phyloP scores from a whole-genome alignment of 2,797 vertebrate species.

The Bufotes viridis region DNA sequence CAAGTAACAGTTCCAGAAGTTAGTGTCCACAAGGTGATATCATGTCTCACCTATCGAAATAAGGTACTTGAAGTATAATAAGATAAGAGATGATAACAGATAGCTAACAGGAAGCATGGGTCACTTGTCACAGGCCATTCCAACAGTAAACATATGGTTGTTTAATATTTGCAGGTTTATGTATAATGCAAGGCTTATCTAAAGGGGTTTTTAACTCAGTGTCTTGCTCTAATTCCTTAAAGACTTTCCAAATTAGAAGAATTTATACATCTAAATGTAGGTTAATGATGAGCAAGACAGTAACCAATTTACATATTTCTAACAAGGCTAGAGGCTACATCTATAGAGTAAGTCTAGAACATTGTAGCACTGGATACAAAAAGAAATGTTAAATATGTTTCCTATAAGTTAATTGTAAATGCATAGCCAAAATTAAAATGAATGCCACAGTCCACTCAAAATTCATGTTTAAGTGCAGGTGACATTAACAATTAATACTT shows the following conservation, averaged over 20 bases:
- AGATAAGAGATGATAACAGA: too few species aligned
- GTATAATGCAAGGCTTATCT: constrained; percentile 10
- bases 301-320: constrained; percentile 43
- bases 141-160: constrained; percentile 20
- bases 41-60: too few species aligned
- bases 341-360: not conserved
- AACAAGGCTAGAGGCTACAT: constrained; percentile 18
- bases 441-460: not conserved
- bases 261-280: constrained; percentile 41
- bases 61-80: too few species aligned
- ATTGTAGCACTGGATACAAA: not conserved
- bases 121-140: not conserved
- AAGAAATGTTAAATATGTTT: constrained; percentile 3
- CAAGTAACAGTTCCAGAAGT: too few species aligned
- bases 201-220: constrained; percentile 13
- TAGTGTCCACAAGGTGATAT: too few species aligned
- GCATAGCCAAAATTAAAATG: not conserved
- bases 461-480: not conserved
- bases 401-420: not conserved
- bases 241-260: constrained; percentile 33
- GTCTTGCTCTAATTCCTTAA: constrained; percentile 31
- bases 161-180: constrained; percentile 30
- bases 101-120: not conserved
- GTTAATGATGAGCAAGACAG: constrained; percentile 36
- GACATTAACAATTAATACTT: too few species aligned